Base-by-base conservation (phyloP, 1,140 invertebrate species). In the Conus betulinus region DNA sequence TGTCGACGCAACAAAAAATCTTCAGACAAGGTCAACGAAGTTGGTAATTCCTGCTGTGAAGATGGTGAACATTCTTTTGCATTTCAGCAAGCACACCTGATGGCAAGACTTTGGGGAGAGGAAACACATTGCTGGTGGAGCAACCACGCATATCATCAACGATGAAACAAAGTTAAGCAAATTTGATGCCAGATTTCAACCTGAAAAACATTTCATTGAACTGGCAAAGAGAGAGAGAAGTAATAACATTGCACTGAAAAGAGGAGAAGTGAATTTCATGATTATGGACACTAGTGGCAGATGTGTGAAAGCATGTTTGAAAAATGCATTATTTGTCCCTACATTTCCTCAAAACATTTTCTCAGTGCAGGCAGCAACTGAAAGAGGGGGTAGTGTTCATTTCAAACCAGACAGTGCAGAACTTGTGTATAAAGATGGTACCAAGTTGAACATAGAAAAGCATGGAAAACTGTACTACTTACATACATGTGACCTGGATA, bases 301-400 rank as follows among this genome's bases (percentile, higher is more conserved):
- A 79, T 60, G 84, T 89, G 55, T 39, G 0, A 25, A 79, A 79
- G 74, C 76, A 67, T 55, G 13, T 67, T 60, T 11, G 67, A 51
- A 52, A 89, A 89, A 78, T 67, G 25, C 55, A 78, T n/a, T 17
- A 85, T 55, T 71, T 85, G 83, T 53, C 79, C 88, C 71, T 85
- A 57, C 6, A 74, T 15, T 53, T 76, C 3, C n/a, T 76, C 15
- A 92, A 87, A 76, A 84, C 86, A 52, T 87, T 88, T n/a, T 86
- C 90, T 79, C 78, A 27, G 78, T 79, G 3, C 78, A 79, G 23
- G 78, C 78, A 27, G 78, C 78, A 13, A n/a, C 51, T 79, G 78
- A 79, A 25, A 52, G 51, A n/a, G 78, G 78, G 51, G 78, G 13
- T 13, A 79, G 78, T 79, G 78, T 79, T n/a, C 23, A 13, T 27